Conservation (phyloP, 2,113 vertebrate species). For the Hylia prasina region DNA sequence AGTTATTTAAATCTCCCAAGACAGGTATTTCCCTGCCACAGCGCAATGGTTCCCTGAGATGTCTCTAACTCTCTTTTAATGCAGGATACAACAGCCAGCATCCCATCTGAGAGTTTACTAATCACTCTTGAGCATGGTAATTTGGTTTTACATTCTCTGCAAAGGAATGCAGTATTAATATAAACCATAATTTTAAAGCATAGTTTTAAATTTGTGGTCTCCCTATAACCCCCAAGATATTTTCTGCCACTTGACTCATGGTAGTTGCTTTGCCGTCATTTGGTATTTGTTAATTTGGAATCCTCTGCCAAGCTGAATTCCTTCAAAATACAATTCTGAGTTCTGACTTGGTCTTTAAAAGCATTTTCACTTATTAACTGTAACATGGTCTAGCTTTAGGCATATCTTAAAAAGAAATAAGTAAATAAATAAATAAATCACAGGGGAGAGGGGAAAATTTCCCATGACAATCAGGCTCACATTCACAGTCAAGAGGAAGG, state of each 20-base stretch:
- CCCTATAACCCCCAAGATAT: background rate
- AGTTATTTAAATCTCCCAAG: background rate
- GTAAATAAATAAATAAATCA: background rate
- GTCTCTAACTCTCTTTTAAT: background rate
- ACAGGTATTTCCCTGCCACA: background rate
- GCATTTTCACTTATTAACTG: background rate
- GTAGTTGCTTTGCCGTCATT: background rate
- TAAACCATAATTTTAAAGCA: background rate
- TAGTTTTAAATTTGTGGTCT: background rate
- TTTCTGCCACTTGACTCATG: background rate
- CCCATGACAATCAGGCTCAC: background rate
- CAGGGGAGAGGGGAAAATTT: background rate
- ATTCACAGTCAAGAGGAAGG: background rate
- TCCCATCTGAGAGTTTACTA: background rate
- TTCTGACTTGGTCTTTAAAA: background rate
- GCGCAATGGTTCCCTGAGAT: background rate
- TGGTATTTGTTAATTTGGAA: background rate
- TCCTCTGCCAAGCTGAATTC: background rate
- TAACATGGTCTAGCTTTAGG: background rate
- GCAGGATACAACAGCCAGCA: background rate
- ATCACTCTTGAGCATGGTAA: background rate
- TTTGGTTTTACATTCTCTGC: background rate
- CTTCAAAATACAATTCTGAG: background rate
- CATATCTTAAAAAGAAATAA: background rate
- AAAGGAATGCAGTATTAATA: background rate